These are phyloP conservation scores for Ectemnius lituratus DNA, from an alignment of 2,888 invertebrate genomes.

Conservation along the genomic window DNA sequence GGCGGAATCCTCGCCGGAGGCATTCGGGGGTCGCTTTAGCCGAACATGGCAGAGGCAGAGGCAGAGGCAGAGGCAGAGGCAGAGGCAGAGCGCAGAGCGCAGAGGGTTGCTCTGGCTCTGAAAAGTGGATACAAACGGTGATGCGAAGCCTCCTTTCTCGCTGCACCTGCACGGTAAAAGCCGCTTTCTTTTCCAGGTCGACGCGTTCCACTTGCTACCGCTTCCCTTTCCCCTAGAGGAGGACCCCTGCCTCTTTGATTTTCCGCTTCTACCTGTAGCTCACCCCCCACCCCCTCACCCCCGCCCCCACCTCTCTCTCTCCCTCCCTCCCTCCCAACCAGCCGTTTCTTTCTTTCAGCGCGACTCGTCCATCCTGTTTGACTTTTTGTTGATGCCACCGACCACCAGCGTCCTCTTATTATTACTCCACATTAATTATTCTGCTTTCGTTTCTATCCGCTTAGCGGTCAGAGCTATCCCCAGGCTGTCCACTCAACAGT, in stretches of 20 bases:
- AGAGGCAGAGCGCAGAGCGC: too few relatives aligned
- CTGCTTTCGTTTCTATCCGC: neutral
- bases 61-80: conserved; percentile 23
- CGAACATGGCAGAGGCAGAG: conserved; percentile 30
- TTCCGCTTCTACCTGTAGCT: conserved; percentile 11
- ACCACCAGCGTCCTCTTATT: neutral
- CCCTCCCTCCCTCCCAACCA: too few relatives aligned
- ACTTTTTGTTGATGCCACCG: neutral
- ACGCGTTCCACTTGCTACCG: conserved; percentile 43
- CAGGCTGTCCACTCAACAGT: too few relatives aligned
- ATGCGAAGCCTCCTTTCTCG: conserved; percentile 38
- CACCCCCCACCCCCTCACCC: neutral
- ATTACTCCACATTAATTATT: neutral
- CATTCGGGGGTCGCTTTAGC: conserved; percentile 49
- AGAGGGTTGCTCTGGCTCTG: conserved; percentile 8
- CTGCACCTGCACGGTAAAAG: conserved; percentile 49
- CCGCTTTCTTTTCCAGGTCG: conserved; percentile 48
- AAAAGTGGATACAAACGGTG: conserved; percentile 55
- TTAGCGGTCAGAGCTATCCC: too few relatives aligned
- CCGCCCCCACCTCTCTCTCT: too few relatives aligned
- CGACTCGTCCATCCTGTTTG: neutral
- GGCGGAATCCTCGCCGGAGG: conserved; percentile 58
- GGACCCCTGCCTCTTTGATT: neutral
- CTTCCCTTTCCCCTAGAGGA: conserved; percentile 4
- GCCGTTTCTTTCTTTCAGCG: neutral